phyloP scores from a whole-genome alignment of 2,888 invertebrate species.

The Yponomeuta cagnagella region DNA sequence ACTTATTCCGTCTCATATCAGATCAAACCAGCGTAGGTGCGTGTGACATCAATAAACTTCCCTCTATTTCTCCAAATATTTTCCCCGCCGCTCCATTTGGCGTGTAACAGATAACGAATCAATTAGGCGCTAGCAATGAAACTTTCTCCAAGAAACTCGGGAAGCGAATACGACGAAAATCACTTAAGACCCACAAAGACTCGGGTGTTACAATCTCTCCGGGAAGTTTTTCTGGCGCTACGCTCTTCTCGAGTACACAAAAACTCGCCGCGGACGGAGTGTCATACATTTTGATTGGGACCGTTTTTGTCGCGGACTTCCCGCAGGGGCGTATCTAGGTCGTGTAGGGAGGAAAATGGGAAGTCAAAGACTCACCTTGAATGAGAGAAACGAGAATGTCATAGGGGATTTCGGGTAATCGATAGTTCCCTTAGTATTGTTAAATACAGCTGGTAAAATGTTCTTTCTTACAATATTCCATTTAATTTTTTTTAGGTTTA shows the following conservation, averaged over 20 bases:
- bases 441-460: too few species aligned
- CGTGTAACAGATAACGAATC: slow-evolving; percentile 37
- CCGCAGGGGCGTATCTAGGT: not conserved
- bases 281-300: slow-evolving; percentile 61
- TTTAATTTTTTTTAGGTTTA: too few species aligned
- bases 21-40: not conserved
- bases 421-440: too few species aligned
- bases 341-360: not conserved
- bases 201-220: slow-evolving; percentile 41
- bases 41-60: not conserved
- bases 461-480: too few species aligned
- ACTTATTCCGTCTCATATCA: too few species aligned
- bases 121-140: slow-evolving; percentile 50
- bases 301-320: slow-evolving; percentile 43
- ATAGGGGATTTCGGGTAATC: too few species aligned
- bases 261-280: slow-evolving; percentile 38
- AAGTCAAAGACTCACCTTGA: too few species aligned
- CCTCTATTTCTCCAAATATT: not conserved
- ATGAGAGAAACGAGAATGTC: too few species aligned
- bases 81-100: not conserved
- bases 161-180: slow-evolving; percentile 56
- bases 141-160: slow-evolving; percentile 38
- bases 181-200: slow-evolving; percentile 27
- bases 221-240: slow-evolving; percentile 41
- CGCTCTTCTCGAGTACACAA: slow-evolving; percentile 28